Evolutionary conservation across 2,888 invertebrate genomes (phyloP).

Genomic region (Phrixothrix hirtus): DNA sequence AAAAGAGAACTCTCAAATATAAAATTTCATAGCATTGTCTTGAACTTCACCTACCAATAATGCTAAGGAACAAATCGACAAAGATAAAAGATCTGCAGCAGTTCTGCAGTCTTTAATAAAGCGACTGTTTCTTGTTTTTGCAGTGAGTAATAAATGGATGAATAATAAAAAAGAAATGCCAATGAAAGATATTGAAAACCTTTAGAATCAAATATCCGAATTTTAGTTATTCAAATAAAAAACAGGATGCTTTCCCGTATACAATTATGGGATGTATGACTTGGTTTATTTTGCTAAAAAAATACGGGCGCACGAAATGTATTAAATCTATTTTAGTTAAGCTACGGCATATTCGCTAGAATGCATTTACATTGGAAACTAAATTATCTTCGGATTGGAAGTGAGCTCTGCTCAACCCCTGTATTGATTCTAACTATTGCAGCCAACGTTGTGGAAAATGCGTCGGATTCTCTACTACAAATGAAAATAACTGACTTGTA

Average conservation of each 20-base stretch:
- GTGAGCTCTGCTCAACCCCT: constrained; percentile 32
- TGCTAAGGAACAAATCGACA: constrained; percentile 12
- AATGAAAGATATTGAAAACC: too few relatives aligned
- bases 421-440: constrained; percentile 40
- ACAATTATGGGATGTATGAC: too few relatives aligned
- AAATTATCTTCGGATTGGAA: constrained; percentile 39
- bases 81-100: constrained; percentile 8
- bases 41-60: constrained; percentile 7
- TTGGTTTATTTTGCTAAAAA: too few relatives aligned
- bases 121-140: too few relatives aligned
- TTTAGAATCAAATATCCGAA: too few relatives aligned
- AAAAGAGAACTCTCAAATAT: constrained; percentile 5
- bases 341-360: constrained; percentile 21
- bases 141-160: too few relatives aligned
- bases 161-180: too few relatives aligned
- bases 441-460: constrained; percentile 41
- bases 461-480: constrained; percentile 38
- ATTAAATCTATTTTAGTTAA: constrained; percentile 11
- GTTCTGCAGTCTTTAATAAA: too few relatives aligned
- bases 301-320: constrained; percentile 8
- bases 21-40: constrained; percentile 9
- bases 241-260: too few relatives aligned
- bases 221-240: too few relatives aligned
- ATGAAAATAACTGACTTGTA: constrained; percentile 35
- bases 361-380: constrained; percentile 36